Evolutionary conservation across 2,113 vertebrate genomes (phyloP), one percentile per base, ranked within the genome.

Genomic region (Cygnus atratus): DNA sequence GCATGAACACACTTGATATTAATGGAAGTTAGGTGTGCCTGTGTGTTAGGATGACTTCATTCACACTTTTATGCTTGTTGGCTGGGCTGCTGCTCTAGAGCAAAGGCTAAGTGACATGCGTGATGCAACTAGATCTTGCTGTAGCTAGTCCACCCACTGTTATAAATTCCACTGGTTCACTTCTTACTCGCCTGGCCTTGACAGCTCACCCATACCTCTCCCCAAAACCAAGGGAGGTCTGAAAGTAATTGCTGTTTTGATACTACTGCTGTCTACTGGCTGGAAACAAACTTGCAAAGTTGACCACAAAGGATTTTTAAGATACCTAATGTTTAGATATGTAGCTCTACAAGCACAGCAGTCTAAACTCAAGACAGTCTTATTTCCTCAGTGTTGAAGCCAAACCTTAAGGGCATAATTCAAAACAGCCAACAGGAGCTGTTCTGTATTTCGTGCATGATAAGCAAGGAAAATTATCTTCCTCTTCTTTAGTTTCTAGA

Each of bases 391-490:
- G 83, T 95, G 90, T 88, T 54, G 62, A 95, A 93, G 89, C 87
- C 89, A 95, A 75, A 54, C 84, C 95, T 96, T 77, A 71, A 84
- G 77, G 81, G 85, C 71, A 67, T 90, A 92, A 74, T 92, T 95
- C 83, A 82, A 75, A 84, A 81, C 63, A 79, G 71, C 66, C n/a
- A 72, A 48, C 33, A 71, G 91, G 87, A 95, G 58, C 67, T 80
- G 79, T 86, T 87, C 73, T 87, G 6, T 59, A 78, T 90, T 92
- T 92, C 88, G 48, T 90, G 77, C 88, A 84, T 91, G 90, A 91
- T 82, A 94, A 88, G 63, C 58, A 76, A 81, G 73, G 75, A 76
- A 73, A 80, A 88, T 82, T 77, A 70, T 80, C 35, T 28, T 91
- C 90, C 43, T 68, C 33, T 83, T 65, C n/a, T 83, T 70, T 19